Conservation (phyloP, 2,113 vertebrate genomes). For the Oenanthe oenanthe region DNA sequence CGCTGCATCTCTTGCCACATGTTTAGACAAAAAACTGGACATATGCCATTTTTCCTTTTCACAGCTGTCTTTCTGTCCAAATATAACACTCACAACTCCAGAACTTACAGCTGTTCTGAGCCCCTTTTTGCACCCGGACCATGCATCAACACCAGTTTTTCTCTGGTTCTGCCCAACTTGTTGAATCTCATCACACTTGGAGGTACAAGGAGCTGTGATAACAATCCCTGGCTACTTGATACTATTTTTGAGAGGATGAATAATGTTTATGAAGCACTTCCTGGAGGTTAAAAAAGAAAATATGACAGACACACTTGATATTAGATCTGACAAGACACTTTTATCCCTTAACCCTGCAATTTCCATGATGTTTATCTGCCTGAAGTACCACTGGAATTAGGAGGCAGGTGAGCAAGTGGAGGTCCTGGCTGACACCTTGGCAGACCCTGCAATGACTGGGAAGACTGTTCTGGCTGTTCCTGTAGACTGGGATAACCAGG, state of each 20-base stretch:
- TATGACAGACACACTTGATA: too few species aligned
- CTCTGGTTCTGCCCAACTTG: background rate
- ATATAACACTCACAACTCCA: background rate
- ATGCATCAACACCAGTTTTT: background rate
- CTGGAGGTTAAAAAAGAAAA: background rate
- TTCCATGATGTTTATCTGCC: background rate
- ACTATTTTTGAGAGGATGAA: background rate
- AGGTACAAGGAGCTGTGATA: background rate
- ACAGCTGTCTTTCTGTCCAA: conserved; percentile 13
- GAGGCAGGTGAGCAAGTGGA: background rate
- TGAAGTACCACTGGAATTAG: background rate
- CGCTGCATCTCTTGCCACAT: accelerated
- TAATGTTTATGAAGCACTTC: background rate
- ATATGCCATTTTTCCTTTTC: background rate
- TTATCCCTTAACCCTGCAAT: background rate
- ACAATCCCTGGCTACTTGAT: background rate
- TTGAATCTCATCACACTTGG: background rate
- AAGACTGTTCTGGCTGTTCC: background rate
- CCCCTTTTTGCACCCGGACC: background rate
- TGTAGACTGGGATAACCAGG: background rate
- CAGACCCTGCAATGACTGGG: background rate
- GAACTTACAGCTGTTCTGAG: background rate
- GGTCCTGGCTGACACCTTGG: background rate
- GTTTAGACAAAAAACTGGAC: background rate
- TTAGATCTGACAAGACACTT: background rate